Conservation (phyloP, 2,888 invertebrate genomes). For the Pammene aurita region DNA sequence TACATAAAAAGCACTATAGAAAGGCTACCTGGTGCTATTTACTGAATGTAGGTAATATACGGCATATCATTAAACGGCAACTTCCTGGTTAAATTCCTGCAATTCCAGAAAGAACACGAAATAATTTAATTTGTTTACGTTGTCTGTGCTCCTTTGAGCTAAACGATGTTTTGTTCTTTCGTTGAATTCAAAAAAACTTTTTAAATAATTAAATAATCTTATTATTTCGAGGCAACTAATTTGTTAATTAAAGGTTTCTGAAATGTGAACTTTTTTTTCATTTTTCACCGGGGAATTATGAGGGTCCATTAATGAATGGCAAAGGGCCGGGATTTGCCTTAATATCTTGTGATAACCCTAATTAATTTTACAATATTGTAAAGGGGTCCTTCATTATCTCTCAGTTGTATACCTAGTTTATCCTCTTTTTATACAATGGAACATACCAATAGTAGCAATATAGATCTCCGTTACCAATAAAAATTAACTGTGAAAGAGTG, state of each 20-base stretch:
- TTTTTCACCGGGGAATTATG: conserved; percentile 32
- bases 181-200: background rate
- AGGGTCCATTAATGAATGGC: conserved; percentile 31
- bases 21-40: no score
- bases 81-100: no score
- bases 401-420: conserved; percentile 13
- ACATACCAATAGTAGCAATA: no score
- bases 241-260: conserved; percentile 46
- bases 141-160: background rate
- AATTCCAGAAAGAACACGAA: no score
- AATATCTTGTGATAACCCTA: conserved; percentile 45
- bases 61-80: no score
- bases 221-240: conserved; percentile 43
- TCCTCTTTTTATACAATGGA: background rate
- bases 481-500: no score
- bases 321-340: conserved; percentile 41
- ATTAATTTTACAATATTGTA: conserved; percentile 48
- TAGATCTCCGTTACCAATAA: no score
- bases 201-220: conserved; percentile 43
- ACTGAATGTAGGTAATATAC: no score
- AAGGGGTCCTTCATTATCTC: conserved; percentile 45
- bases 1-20: no score
- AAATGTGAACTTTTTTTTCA: conserved; percentile 26
- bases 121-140: no score
- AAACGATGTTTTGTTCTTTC: background rate